Conservation (phyloP, 2,113 vertebrate species). For the Coptodon rendalli region DNA sequence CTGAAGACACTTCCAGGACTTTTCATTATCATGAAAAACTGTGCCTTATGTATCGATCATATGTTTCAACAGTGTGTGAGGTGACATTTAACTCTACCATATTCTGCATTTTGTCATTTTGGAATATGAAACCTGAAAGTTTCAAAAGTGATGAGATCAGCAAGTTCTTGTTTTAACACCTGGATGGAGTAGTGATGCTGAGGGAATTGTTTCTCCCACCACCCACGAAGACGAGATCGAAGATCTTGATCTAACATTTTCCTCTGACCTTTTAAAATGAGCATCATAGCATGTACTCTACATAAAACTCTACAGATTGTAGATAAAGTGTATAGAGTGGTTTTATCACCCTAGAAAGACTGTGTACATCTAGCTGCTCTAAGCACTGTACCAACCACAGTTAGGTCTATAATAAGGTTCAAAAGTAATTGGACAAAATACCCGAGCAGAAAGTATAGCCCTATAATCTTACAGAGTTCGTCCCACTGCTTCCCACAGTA, state of each 20-base stretch:
- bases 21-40: neutral
- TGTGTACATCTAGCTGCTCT: neutral
- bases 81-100: neutral
- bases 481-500: neutral
- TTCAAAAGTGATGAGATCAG: neutral
- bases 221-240: rapidly evolving
- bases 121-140: neutral
- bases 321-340: neutral
- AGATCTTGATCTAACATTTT: neutral
- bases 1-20: neutral
- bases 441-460: neutral
- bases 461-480: neutral
- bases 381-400: neutral
- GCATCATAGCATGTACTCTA: neutral
- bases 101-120: neutral
- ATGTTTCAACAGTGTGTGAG: neutral
- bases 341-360: neutral
- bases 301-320: neutral
- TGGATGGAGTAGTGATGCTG: neutral
- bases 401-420: neutral
- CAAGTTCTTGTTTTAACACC: neutral
- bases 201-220: neutral
- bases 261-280: neutral
- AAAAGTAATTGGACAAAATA: neutral
- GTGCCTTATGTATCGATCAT: neutral